These are phyloP conservation scores for Rhynchonycteris naso DNA, from an alignment of 2,797 vertebrate genomes.

Conservation along the genomic window DNA sequence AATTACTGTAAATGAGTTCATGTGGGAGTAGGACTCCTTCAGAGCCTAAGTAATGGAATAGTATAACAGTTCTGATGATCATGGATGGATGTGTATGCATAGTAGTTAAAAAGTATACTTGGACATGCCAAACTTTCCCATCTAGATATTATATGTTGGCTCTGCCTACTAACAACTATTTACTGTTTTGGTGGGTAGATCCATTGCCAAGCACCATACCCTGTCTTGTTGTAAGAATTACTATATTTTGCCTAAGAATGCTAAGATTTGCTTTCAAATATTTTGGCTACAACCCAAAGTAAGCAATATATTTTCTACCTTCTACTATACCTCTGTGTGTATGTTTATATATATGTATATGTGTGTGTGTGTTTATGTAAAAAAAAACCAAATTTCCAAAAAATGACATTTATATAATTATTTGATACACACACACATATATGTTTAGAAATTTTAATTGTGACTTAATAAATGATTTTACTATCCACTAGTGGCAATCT, in stretches of 20 bases:
- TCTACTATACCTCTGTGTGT: neutral
- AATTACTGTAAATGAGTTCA: neutral
- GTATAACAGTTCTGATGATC: neutral
- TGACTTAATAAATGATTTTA: neutral
- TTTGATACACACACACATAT: neutral
- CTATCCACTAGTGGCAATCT: neutral
- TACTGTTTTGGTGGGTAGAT: neutral
- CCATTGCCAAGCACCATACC: neutral
- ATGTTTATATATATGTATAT: neutral
- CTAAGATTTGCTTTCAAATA: neutral
- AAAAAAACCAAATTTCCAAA: neutral
- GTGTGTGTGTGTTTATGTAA: neutral
- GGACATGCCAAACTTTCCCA: neutral
- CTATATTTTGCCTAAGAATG: neutral
- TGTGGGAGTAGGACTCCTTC: neutral
- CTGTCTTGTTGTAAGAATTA: neutral
- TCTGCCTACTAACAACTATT: neutral
- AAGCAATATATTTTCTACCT: neutral
- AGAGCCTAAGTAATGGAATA: neutral
- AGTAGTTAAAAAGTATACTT: neutral
- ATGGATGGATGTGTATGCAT: neutral
- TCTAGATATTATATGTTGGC: neutral
- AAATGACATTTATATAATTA: neutral
- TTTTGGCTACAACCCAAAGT: neutral
- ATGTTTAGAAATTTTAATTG: neutral